These are phyloP conservation scores for Enhydra lutris DNA, from an alignment of 2,113 vertebrate genomes.

Conservation along the genomic window DNA sequence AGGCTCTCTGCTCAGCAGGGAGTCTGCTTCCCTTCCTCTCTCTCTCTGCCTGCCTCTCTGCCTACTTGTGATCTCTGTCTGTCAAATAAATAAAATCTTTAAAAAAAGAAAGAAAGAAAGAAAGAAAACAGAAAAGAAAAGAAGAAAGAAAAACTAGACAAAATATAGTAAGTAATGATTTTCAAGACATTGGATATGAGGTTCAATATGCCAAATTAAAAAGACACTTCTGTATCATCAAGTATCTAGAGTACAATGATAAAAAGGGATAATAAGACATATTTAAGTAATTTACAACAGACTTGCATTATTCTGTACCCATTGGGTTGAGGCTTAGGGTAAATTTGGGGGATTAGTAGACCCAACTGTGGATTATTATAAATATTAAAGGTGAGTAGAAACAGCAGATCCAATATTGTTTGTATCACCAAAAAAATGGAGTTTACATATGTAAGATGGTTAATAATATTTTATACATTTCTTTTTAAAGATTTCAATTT, in stretches of 20 bases:
- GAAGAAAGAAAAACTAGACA: background rate
- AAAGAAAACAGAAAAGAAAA: background rate
- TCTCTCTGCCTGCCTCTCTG: too few relatives aligned
- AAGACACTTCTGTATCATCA: background rate
- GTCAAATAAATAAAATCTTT: too few relatives aligned
- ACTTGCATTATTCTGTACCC: too few relatives aligned
- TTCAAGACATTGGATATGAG: background rate
- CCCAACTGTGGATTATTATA: background rate
- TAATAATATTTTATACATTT: background rate
- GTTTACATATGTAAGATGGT: background rate
- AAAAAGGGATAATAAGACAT: background rate
- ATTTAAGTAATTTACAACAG: background rate
- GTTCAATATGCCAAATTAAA: background rate
- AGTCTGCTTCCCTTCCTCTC: too few relatives aligned
- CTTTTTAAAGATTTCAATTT: background rate
- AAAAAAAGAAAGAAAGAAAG: too few relatives aligned
- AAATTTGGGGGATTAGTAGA: background rate
- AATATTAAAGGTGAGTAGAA: background rate
- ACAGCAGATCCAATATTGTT: background rate
- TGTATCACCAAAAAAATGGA: background rate
- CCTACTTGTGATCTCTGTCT: too few relatives aligned
- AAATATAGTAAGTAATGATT: background rate
- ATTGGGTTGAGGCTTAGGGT: background rate
- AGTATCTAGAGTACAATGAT: too few relatives aligned
- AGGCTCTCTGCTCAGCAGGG: too few relatives aligned